Base-by-base conservation (phyloP, 2,113 vertebrate species). In the Rutilus rutilus region DNA sequence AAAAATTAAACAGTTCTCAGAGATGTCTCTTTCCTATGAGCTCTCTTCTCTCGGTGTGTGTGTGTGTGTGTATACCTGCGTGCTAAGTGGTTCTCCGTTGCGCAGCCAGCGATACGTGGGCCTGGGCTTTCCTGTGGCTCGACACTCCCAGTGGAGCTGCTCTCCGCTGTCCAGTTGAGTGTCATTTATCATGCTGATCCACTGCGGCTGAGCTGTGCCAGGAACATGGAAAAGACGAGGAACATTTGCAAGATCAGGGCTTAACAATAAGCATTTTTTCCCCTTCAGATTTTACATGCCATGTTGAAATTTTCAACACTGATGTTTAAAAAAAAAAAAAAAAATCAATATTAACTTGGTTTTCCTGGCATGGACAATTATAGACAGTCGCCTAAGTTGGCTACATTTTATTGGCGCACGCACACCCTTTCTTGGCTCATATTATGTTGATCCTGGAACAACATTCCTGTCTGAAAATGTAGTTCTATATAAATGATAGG, bases 131-230 rank as follows among this genome's bases (percentile, higher is more conserved):
- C 96, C 98, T 0, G 92, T 95, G 62, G 98, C 97, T 90, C 96
- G 97, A 87, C 98, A 99, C 87, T 99, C 97, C 98, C 98, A 99
- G 8, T 91, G 95, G 74, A 99, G 96, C 62, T 92, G 95, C 77
- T 98, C 97, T 39, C 97, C 97, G 2, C 97, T 99, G 94, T 99
- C 98, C 87, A 99, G 85, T 10, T 96, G 96, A 33, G 97, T 97
- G n/a, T 99, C 96, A 80, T 99, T 98, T 92, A 99, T 96, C 90
- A 96, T 96, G 88, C 96, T 96, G 81, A 96, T 92, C 98, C 98
- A 99, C 84, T 97, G 96, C 81, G 98, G 98, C 73, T 95, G 95
- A 45, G 96, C 98, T 99, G 89, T n/a, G 89, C 92, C 67, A 74
- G 76, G 85, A 89, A 91, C 39, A 87, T 57, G 52, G 84, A 88